Base-by-base conservation (phyloP, 2,888 invertebrate genomes). In the Pseudolycoriella hygida region DNA sequence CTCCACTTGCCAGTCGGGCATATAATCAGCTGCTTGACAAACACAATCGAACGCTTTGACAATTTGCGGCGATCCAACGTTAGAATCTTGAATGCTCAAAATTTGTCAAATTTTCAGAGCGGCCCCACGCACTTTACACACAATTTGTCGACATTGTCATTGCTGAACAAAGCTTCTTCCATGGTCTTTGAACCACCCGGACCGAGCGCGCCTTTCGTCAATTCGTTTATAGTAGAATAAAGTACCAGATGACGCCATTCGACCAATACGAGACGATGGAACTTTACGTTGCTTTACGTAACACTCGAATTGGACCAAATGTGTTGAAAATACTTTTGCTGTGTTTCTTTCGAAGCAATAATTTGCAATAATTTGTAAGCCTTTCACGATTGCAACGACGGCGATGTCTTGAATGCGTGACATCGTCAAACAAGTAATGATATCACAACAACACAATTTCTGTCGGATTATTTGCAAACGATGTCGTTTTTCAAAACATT, bases 91-190 rank as follows among this genome's bases (percentile, higher is more conserved):
- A 54, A 98, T 87, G 58, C 96, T 96, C 2, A 98, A 67, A 59
- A 99, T 84, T 67, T 98, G 98, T 1, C 98, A 98, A 15, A 98
- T 74, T 67, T 98, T 98, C 12, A 98, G 68, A 1, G 98, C 98
- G 37, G 98, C 98, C 18, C 98, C 94, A 68, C 98, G 73, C 19
- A 97, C 96, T 74, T 90, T 84, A 62, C 98, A 98, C 39, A 99
- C 68, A 0, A 97, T 98, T 57, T 90, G 58, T 87, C 83, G 25
- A 83, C 80, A 60, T 87, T 87, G 0, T 81, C 80, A 34, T 80
- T 76, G 45, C 79, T 82, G 45, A 86, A 64, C 54, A 87, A 77
- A 1, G 78, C 67, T 56, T 70, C 77, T 18, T 68, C 70, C 39
- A 73, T 58, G 47, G 61, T 66, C 38, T 62, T 60, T 1, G 68